Evolutionary conservation across 2,797 vertebrate genomes (phyloP).

Genomic region (Pitangus sulphuratus): DNA sequence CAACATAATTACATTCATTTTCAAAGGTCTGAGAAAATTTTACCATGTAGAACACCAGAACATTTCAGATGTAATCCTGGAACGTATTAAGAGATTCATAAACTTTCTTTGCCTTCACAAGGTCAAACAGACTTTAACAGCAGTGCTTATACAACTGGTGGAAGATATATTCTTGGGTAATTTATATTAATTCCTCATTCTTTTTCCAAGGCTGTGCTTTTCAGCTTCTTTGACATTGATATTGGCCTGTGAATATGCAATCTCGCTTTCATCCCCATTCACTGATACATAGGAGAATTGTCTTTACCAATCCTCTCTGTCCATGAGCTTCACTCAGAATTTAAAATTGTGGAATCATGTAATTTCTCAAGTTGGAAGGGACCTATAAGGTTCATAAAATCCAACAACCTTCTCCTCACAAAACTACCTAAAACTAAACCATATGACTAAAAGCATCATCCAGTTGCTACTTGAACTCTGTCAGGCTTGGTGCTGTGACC

Average conservation of each 20-base stretch:
- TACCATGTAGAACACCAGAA: not conserved
- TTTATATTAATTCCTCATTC: not conserved
- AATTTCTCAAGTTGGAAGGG: not conserved
- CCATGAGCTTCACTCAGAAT: not conserved
- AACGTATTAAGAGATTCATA: not conserved
- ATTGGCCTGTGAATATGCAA: not conserved
- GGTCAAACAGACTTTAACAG: not conserved
- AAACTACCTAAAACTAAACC: not conserved
- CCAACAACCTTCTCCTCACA: not conserved
- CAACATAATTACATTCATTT: not conserved
- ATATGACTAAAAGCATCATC: rapidly evolving
- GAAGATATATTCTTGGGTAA: not conserved
- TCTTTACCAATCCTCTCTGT: not conserved
- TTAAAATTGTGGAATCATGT: not conserved
- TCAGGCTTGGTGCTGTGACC: not conserved
- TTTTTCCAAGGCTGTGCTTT: not conserved
- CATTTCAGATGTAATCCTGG: not conserved
- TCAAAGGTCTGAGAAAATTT: not conserved
- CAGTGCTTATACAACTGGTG: not conserved
- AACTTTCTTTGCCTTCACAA: not conserved
- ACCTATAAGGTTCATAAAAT: not conserved
- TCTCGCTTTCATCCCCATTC: not conserved
- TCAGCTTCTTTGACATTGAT: not conserved
- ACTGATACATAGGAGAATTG: not conserved
- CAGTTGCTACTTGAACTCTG: not conserved